Conservation (phyloP, 2,113 vertebrate genomes). For the Sebastes schlegelii region DNA sequence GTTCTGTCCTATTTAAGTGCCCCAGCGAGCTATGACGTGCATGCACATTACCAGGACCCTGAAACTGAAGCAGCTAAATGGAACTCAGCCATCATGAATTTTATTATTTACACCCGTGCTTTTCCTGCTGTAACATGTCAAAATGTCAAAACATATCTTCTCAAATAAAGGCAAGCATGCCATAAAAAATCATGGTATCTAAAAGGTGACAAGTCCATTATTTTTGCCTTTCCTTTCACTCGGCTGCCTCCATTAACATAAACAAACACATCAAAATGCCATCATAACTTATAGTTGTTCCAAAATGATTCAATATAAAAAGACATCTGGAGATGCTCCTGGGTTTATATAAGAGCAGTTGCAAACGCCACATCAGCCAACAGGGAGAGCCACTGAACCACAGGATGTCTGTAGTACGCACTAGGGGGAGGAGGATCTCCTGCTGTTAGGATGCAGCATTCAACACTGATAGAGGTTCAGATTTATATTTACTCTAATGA, state of each 20-base stretch:
- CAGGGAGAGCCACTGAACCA: slow-evolving; percentile 61
- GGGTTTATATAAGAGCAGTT: not conserved
- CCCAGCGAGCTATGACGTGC: not conserved
- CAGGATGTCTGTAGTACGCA: not conserved
- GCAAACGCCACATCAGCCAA: slow-evolving; percentile 40
- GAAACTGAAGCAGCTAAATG: not conserved
- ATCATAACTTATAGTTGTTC: not conserved
- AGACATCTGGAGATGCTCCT: not conserved
- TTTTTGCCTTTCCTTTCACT: not conserved
- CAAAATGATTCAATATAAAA: not conserved
- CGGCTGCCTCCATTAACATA: not conserved
- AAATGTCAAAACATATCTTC: not conserved
- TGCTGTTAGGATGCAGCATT: not conserved
- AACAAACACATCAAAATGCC: not conserved
- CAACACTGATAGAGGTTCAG: slow-evolving; percentile 30
- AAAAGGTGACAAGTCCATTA: not conserved
- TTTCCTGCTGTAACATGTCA: not conserved
- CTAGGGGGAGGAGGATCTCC: not conserved
- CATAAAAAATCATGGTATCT: not conserved
- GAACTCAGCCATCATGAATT: not conserved
- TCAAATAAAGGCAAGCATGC: not conserved
- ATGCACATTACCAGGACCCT: not conserved
- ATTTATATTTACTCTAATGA: slow-evolving; percentile 34
- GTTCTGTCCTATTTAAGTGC: not conserved
- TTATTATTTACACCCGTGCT: not conserved